Evolutionary conservation across 2,888 invertebrate species (phyloP), one percentile per base, ranked within the genome.

Genomic region (Ennomos fuscantarius): DNA sequence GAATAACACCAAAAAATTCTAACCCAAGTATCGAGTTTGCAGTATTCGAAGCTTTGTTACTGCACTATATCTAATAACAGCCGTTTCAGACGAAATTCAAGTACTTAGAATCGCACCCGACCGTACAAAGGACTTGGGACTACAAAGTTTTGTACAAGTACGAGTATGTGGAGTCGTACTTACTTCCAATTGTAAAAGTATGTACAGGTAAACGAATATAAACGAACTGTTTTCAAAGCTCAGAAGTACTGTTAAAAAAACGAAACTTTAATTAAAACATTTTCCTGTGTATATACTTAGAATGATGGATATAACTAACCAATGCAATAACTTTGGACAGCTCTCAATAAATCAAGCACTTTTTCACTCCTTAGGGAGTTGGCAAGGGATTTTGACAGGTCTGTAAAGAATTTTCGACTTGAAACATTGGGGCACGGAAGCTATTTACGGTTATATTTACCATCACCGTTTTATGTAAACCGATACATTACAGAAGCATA

Each of bases 351-450:
- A 66, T 66, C 66, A 66, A 59, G 59, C 44, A 39, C 46, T 53
- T 52, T 39, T 40, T 44, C 44, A 39, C 46, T 53, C 55, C 41
- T 36, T 44, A 55, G 42, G 36, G 41, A 64, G 52, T 64, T 64
- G 62, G 54, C 62, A 64, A 60, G 47, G 62, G 43, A 58, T 66
- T 60, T 64, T 62, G 66, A 64, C 62, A 63, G 60, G 53, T 31
- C 52, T 53, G 62, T 56, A 47, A 51, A 51, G 60, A 62, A 60
- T 60, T 42, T 46, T 13, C 15, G 13, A 36, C 39, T 57, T 44
- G 33, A 39, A 47, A 46, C 41, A 39, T 12, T 2, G 33, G 31
- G 9, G 5, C 39, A 10, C 24, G 33, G 36, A 15, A 37, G 35
- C 10, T 13, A 33, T 34, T 32, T 43, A 12, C 9, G 2, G 3